These are phyloP conservation scores for Protonibea diacanthus DNA, from an alignment of 2,797 vertebrate species.

Conservation along the genomic window DNA sequence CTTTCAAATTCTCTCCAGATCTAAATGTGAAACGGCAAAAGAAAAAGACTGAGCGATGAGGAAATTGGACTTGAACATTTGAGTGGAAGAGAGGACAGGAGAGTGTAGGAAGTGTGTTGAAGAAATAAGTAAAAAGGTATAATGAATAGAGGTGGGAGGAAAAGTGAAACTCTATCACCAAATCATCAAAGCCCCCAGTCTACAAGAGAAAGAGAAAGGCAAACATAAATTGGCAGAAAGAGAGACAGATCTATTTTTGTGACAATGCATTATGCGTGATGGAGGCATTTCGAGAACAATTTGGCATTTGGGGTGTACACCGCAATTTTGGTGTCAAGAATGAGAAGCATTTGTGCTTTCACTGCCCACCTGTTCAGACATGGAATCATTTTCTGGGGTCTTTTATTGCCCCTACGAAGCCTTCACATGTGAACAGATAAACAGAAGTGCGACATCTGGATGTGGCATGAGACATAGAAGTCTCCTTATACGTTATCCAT, in stretches of 20 bases:
- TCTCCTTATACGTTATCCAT: neutral
- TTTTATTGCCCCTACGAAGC: slow-evolving; percentile 4
- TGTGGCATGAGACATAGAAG: slow-evolving; percentile 1
- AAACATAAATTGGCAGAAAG: slow-evolving; percentile 27
- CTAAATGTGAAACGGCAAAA: slow-evolving; percentile 28
- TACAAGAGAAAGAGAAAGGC: slow-evolving; percentile 21
- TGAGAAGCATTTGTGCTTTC: slow-evolving; percentile 14
- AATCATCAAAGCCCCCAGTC: slow-evolving; percentile 44
- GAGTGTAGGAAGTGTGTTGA: slow-evolving; percentile 22
- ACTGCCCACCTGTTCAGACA: slow-evolving; percentile 13
- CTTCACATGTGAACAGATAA: slow-evolving; percentile 3
- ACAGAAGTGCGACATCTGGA: neutral
- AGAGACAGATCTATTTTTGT: slow-evolving; percentile 38
- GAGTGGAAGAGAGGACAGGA: slow-evolving; percentile 32
- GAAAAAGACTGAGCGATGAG: slow-evolving; percentile 37
- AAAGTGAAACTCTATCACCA: slow-evolving; percentile 53
- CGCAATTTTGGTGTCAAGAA: slow-evolving; percentile 23
- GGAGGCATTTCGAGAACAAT: slow-evolving; percentile 37
- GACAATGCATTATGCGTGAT: slow-evolving; percentile 6
- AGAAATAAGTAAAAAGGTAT: slow-evolving; percentile 37
- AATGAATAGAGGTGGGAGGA: slow-evolving; percentile 44
- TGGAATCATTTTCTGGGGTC: neutral
- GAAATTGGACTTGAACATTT: slow-evolving; percentile 65
- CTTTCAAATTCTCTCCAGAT: slow-evolving; percentile 35
- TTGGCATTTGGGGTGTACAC: slow-evolving; percentile 20